phyloP scores from a whole-genome alignment of 1,140 invertebrate species.

The Tachypleus tridentatus region DNA sequence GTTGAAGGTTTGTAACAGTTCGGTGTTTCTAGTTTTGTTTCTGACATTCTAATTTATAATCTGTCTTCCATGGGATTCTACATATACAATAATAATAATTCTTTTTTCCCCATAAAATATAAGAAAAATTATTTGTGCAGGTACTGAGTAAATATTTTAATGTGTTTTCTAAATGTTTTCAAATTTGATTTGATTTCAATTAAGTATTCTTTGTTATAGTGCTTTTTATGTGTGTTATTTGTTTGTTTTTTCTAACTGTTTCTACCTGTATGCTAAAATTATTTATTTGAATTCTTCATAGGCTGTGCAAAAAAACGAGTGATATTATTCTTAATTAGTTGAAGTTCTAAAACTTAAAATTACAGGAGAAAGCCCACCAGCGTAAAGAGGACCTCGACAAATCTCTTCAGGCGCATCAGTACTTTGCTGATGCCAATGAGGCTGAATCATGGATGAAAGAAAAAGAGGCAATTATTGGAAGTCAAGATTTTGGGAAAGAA shows the following conservation, averaged over 20 bases:
- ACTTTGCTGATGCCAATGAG: constrained; percentile 99
- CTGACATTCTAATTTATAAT: too few species aligned
- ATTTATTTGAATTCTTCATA: background rate
- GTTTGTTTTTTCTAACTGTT: too few species aligned
- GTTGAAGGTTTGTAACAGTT: constrained; percentile 53
- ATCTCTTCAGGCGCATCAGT: constrained; percentile 94
- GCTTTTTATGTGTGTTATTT: too few species aligned
- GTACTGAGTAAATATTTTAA: too few species aligned
- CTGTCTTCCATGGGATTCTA: too few species aligned
- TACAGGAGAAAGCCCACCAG: constrained; percentile 47
- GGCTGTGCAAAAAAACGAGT: background rate
- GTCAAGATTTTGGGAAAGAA: constrained; percentile 92
- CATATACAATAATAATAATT: too few species aligned
- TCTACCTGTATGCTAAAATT: constrained; percentile 15
- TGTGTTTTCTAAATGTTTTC: too few species aligned
- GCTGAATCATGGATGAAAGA: constrained; percentile 99
- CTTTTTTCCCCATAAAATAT: too few species aligned
- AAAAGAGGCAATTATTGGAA: constrained; percentile 92
- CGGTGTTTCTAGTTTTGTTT: too few species aligned
- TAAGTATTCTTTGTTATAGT: too few species aligned
- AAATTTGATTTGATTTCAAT: background rate
- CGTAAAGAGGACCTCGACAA: constrained; percentile 94
- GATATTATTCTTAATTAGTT: background rate
- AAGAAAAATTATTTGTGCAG: too few species aligned
- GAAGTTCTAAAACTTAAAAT: too few species aligned